Conservation (phyloP, 2,888 invertebrate genomes). For the Blera fallax region DNA sequence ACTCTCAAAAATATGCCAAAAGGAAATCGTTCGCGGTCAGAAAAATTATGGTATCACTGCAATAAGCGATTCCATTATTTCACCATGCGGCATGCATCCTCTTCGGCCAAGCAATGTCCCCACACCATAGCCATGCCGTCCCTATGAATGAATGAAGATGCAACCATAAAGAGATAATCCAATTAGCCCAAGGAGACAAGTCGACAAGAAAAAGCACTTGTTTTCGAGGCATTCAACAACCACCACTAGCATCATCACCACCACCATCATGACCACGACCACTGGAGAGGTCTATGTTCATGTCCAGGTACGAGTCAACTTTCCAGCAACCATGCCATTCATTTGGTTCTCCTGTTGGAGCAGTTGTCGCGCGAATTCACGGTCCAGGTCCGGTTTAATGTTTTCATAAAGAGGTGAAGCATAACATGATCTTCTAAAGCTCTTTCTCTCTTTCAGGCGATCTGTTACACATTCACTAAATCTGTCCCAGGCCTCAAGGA, state of each 20-base stretch:
- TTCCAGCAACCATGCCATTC: conserved; percentile 1
- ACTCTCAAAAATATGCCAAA: conserved; percentile 24
- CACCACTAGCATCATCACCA: too few relatives aligned
- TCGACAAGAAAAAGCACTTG: conserved; percentile 80
- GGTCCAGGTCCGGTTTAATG: conserved; percentile 51
- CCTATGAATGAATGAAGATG: conserved; percentile 57
- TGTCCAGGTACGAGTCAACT: background rate
- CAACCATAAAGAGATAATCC: conserved; percentile 76
- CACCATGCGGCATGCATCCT: background rate
- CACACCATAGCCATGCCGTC: background rate
- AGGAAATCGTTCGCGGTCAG: conserved; percentile 18
- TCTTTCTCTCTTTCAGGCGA: background rate
- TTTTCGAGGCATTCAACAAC: conserved; percentile 67
- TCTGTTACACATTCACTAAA: conserved; percentile 12
- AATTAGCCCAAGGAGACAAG: conserved; percentile 78
- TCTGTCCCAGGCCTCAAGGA: conserved; percentile 8
- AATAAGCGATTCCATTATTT: conserved; percentile 71
- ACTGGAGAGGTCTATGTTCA: background rate
- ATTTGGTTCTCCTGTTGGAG: background rate
- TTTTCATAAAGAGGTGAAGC: conserved; percentile 54
- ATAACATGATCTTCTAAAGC: conserved; percentile 55
- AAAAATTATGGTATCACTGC: conserved; percentile 45
- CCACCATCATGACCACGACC: background rate
- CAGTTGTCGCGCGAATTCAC: conserved; percentile 16
- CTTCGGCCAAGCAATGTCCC: too few relatives aligned